Evolutionary conservation across 1,140 invertebrate species (phyloP).

Genomic region (Drosophila sturtevanti): DNA sequence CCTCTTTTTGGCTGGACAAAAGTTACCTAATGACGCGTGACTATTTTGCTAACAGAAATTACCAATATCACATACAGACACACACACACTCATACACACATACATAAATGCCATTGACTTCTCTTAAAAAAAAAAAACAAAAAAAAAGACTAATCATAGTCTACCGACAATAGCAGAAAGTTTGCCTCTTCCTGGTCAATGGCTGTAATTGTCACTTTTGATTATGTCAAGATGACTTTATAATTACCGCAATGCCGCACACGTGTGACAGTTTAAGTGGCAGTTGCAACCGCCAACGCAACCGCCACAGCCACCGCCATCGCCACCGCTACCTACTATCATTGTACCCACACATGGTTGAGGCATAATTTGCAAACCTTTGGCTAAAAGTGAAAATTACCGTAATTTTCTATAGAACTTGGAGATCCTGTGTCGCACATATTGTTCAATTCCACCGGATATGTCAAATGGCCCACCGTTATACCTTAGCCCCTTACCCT

Average conservation of each 20-base stretch:
- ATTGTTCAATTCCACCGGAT: slow-evolving; percentile 51
- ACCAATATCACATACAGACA: slow-evolving; percentile 42
- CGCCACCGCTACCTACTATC: no score
- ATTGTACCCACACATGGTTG: slow-evolving; percentile 48
- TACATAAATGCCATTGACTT: slow-evolving; percentile 48
- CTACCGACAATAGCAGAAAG: not conserved
- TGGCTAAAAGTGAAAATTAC: slow-evolving; percentile 68
- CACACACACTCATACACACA: not conserved
- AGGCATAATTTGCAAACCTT: slow-evolving; percentile 69
- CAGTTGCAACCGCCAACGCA: slow-evolving; percentile 53
- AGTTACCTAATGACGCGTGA: slow-evolving; percentile 70
- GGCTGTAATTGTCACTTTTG: slow-evolving; percentile 82
- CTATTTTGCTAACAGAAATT: slow-evolving; percentile 44
- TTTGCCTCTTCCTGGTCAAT: slow-evolving; percentile 67
- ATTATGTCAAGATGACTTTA: slow-evolving; percentile 83
- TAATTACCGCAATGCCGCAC: slow-evolving; percentile 68
- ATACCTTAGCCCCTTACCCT: no score
- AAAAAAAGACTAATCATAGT: slow-evolving; percentile 53
- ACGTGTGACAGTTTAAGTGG: slow-evolving; percentile 81
- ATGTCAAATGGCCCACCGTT: slow-evolving; percentile 20
- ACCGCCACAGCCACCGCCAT: not conserved
- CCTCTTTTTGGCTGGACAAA: not conserved
- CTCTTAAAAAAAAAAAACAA: not conserved
- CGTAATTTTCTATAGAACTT: slow-evolving; percentile 54
- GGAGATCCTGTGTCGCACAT: slow-evolving; percentile 19